These are phyloP conservation scores for Chrysogorgia sp. DNA, from an alignment of 92 coral and sea anemone genomes.

Conservation along the genomic window DNA sequence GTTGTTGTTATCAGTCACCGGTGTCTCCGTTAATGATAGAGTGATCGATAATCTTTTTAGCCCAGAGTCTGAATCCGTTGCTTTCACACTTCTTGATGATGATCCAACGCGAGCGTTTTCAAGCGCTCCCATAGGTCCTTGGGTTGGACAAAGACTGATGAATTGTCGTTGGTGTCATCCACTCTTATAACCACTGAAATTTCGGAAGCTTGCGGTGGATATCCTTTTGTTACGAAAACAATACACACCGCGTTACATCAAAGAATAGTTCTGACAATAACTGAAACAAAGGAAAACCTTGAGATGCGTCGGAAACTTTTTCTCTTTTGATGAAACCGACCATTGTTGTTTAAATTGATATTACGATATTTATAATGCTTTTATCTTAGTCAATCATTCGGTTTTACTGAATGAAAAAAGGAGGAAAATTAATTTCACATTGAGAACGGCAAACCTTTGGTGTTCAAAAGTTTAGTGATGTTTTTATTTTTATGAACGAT, in stretches of 20 bases:
- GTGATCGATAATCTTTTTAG: conserved; percentile 60
- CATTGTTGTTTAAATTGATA: no score
- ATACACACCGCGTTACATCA: no score
- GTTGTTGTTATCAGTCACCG: conserved; percentile 70
- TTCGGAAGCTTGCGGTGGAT: conserved; percentile 42
- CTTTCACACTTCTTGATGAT: conserved; percentile 64
- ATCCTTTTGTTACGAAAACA: no score
- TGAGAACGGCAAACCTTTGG: no score
- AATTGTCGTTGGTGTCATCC: conserved; percentile 83
- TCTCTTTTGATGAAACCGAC: background rate
- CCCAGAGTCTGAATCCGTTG: conserved; percentile 83
- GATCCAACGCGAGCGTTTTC: conserved; percentile 66
- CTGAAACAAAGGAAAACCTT: no score
- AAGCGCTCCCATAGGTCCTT: conserved; percentile 67
- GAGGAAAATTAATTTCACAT: no score
- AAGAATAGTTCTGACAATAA: background rate
- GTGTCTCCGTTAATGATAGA: conserved; percentile 67
- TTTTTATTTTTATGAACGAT: no score
- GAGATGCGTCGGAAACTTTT: background rate
- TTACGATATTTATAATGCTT: no score
- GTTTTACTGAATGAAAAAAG: no score
- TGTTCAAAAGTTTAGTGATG: no score
- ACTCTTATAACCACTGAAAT: conserved; percentile 72
- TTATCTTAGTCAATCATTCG: no score
- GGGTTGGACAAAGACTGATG: conserved; percentile 73